Base-by-base conservation (phyloP, 2,888 invertebrate genomes). In the Pollenia labialis region DNA sequence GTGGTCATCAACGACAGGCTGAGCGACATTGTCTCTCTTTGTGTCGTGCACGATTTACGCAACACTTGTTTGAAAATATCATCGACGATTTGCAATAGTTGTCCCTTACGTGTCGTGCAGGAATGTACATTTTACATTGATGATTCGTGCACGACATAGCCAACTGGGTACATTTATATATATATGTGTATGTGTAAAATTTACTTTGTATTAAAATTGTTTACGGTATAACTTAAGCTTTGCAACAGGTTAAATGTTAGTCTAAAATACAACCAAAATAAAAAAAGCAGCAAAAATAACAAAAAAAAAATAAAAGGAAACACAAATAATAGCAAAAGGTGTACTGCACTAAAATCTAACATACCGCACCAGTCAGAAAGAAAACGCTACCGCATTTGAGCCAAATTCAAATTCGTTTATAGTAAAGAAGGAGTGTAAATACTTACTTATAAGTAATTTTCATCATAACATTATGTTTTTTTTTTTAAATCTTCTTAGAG, bases 321-420 rank as follows among this genome's bases (percentile, higher is more conserved):
- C 40, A 32, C 76, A 48, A 54, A 46, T 52, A 77, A 72, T 77
- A 81, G 77, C 85, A 77, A 81, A 72, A 68, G 72, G 68, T 77
- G 60, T 54, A 77, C 12, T 48, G 77, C 72, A 66, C 50, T 71
- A 72, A 76, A 85, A 76, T 71, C 54, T 62, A 68, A 74, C 64
- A 52, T 46, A 66, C 74, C 66, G 69, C 54, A 46, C 1, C 44
- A 71, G 23, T 40, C 58, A 44, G n/a, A 64, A 66, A 40, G 42
- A 74, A 85, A 75, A 54, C 48, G 83, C 86, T 86, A 86, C 86
- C 69, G 64, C 75, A 71, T 75, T 81, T 86, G 52, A 83, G 74
- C 32, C 74, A 64, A 69, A 75, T 75, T 80, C 79, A 80, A 83
- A 83, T 86, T 50, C 48, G 68, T 77, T 66, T 74, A 32, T 72